phyloP scores from a whole-genome alignment of 2,888 invertebrate species.

The Auanema sp. region DNA sequence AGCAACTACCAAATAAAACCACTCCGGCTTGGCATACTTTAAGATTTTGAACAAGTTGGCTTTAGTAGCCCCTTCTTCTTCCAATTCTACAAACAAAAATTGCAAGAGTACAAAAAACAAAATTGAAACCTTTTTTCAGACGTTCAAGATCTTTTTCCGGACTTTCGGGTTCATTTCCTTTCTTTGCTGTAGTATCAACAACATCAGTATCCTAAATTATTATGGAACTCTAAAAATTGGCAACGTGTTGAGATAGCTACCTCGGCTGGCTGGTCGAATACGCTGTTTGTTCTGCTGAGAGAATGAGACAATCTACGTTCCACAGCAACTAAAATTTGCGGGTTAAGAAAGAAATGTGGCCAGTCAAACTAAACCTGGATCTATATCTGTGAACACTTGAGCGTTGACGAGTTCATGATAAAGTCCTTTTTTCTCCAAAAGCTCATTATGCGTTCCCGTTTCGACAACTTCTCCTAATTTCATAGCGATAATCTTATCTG shows the following conservation, averaged over 20 bases:
- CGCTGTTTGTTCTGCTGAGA: too few relatives aligned
- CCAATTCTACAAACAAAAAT: constrained; percentile 21
- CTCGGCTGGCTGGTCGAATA: background rate
- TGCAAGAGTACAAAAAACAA: background rate
- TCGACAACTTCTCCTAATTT: constrained; percentile 69
- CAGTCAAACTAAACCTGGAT: background rate
- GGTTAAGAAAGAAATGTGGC: too few relatives aligned
- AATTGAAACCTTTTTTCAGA: constrained; percentile 7
- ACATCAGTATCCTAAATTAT: too few relatives aligned
- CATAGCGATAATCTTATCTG: constrained; percentile 67
- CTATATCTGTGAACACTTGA: constrained; percentile 35
- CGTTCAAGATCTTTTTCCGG: constrained; percentile 5
- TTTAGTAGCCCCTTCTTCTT: constrained; percentile 32
- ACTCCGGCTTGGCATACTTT: constrained; percentile 65
- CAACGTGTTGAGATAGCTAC: background rate
- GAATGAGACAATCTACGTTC: too few relatives aligned
- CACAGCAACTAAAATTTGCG: too few relatives aligned
- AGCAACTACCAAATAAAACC: constrained; percentile 64
- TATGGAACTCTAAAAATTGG: too few relatives aligned
- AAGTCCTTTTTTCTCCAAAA: constrained; percentile 71
- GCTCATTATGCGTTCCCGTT: constrained; percentile 74
- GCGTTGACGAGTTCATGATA: constrained; percentile 70
- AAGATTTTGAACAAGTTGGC: constrained; percentile 58
- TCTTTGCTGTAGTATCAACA: background rate
- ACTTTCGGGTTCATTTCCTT: constrained; percentile 5